Conservation (phyloP, 2,797 vertebrate genomes). For the Hippocampus kuda region DNA sequence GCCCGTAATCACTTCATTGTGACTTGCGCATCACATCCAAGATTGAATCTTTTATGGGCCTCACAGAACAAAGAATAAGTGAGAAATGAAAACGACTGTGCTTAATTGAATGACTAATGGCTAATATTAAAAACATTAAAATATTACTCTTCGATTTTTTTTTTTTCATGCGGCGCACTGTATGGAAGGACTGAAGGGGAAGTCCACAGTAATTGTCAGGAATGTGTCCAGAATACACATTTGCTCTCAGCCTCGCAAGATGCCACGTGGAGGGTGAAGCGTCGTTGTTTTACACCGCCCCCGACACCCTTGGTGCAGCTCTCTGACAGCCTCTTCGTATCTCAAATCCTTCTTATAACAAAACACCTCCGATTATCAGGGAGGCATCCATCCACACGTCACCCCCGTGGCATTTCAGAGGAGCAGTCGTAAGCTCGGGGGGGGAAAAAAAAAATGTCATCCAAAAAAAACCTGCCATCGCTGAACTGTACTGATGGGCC, state of each 20-base stretch:
- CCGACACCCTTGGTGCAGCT: slow-evolving; percentile 17
- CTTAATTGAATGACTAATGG: background rate
- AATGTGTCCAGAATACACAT: background rate
- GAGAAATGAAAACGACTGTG: slow-evolving; percentile 33
- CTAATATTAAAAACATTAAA: background rate
- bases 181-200: background rate
- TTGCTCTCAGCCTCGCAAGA: background rate
- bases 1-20: slow-evolving; percentile 74
- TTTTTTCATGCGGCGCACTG: background rate
- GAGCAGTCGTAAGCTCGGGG: slow-evolving; percentile 46
- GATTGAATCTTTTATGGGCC: slow-evolving; percentile 3
- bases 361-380: slow-evolving; percentile 60
- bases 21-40: slow-evolving; percentile 38
- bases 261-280: slow-evolving; percentile 12
- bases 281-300: slow-evolving; percentile 9
- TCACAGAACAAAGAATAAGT: slow-evolving; percentile 40
- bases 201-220: background rate
- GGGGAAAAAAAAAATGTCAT: slow-evolving; percentile 17
- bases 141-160: background rate
- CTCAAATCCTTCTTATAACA: slow-evolving; percentile 55
- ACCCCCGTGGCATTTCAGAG: slow-evolving; percentile 46
- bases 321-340: slow-evolving; percentile 52
- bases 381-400: slow-evolving; percentile 53
- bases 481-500: slow-evolving; percentile 25
- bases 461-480: slow-evolving; percentile 43